phyloP scores from a whole-genome alignment of 2,113 vertebrate genomes.

The Andinoacara biseriatus region DNA sequence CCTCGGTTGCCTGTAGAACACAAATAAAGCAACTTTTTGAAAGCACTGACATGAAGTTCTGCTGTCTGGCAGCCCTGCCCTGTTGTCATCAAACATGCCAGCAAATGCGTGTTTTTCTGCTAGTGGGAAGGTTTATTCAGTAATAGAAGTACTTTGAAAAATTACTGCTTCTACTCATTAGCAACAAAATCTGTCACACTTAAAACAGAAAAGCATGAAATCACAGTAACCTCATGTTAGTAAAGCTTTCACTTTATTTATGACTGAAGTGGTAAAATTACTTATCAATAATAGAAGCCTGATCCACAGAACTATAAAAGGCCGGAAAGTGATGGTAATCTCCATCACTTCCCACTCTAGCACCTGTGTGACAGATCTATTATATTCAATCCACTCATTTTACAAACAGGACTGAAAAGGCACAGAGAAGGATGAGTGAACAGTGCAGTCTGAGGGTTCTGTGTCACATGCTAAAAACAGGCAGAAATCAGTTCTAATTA shows the following conservation, averaged over 20 bases:
- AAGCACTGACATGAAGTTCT: slow-evolving; percentile 58
- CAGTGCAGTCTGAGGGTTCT: too few relatives aligned
- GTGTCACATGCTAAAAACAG: too few relatives aligned
- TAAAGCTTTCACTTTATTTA: not conserved
- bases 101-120: slow-evolving; percentile 53
- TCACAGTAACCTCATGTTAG: not conserved
- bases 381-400: too few relatives aligned
- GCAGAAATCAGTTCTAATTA: too few relatives aligned
- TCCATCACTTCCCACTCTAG: too few relatives aligned
- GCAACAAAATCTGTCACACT: slow-evolving; percentile 1
- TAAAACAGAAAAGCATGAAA: not conserved
- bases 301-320: too few relatives aligned
- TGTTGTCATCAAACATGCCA: slow-evolving; percentile 58
- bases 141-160: slow-evolving; percentile 45
- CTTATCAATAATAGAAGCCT: too few relatives aligned
- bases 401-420: too few relatives aligned
- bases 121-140: slow-evolving; percentile 52
- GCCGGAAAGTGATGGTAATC: too few relatives aligned
- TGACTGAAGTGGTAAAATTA: not conserved
- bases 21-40: slow-evolving; percentile 62
- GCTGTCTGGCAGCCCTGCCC: slow-evolving; percentile 48
- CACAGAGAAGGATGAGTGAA: too few relatives aligned
- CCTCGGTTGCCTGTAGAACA: slow-evolving; percentile 44
- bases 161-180: slow-evolving; percentile 28
- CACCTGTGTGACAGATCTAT: too few relatives aligned